phyloP scores from a whole-genome alignment of 1,140 invertebrate species.

The Drosophila dunni region DNA sequence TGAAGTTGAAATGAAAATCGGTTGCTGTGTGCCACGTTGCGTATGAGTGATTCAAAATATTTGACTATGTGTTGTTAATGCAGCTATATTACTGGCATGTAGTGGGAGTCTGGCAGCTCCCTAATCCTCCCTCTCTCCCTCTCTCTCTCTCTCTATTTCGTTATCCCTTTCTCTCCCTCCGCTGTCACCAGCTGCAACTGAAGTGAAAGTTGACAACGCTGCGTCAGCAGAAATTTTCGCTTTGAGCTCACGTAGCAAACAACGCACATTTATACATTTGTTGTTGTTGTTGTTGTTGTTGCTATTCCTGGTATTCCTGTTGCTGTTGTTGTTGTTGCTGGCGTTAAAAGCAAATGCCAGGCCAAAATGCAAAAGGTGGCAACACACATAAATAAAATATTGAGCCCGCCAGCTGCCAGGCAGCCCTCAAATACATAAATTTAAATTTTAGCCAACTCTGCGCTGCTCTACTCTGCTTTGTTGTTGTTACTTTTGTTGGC shows the following conservation, averaged over 20 bases:
- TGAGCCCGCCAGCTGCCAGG: slow-evolving; percentile 52
- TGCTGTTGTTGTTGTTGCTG: slow-evolving; percentile 33
- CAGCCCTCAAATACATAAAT: slow-evolving; percentile 60
- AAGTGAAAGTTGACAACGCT: slow-evolving; percentile 79
- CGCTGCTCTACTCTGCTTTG: not conserved
- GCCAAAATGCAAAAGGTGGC: slow-evolving; percentile 62
- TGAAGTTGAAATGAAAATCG: slow-evolving; percentile 8
- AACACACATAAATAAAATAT: slow-evolving; percentile 75
- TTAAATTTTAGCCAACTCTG: slow-evolving; percentile 56
- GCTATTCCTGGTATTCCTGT: slow-evolving; percentile 16
- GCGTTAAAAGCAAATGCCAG: slow-evolving; percentile 67
- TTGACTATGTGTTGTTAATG: slow-evolving; percentile 76
- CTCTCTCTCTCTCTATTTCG: not conserved
- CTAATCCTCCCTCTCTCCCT: not conserved
- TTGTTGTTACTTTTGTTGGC: slow-evolving; percentile 4
- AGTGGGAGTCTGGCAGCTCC: slow-evolving; percentile 8
- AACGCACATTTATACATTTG: slow-evolving; percentile 36
- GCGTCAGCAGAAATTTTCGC: slow-evolving; percentile 72
- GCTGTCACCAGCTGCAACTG: slow-evolving; percentile 73
- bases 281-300: slow-evolving; percentile 16
- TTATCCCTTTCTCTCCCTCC: not conserved
- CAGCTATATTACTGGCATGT: slow-evolving; percentile 32
- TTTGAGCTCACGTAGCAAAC: slow-evolving; percentile 70
- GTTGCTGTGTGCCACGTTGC: slow-evolving; percentile 60
- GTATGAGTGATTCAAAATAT: slow-evolving; percentile 75